phyloP scores from a whole-genome alignment of 1,140 invertebrate genomes.

The Popillia japonica region DNA sequence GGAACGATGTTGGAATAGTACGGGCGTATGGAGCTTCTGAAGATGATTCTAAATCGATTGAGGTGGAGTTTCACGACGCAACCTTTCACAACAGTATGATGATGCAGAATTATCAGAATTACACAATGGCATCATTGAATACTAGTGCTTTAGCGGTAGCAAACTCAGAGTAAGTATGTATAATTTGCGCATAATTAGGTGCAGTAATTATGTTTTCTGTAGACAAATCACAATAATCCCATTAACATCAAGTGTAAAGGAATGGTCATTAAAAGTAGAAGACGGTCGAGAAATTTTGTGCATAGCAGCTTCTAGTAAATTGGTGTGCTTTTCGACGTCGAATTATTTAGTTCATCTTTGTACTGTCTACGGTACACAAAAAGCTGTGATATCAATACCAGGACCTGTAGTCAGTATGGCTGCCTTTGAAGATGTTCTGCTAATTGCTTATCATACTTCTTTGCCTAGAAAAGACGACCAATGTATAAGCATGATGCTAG shows the following conservation, averaged over 20 bases:
- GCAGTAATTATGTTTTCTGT: conserved; percentile 41
- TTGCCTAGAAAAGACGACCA: conserved; percentile 63
- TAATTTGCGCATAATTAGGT: conserved; percentile 47
- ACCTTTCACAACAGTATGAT: conserved; percentile 90
- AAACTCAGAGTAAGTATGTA: conserved; percentile 52
- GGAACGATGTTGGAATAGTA: conserved; percentile 87
- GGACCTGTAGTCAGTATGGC: conserved; percentile 74
- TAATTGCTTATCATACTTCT: conserved; percentile 80
- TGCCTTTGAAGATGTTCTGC: conserved; percentile 73
- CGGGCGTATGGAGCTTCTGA: conserved; percentile 74
- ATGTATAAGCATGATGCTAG: conserved; percentile 67
- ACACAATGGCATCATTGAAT: conserved; percentile 85
- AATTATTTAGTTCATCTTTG: conserved; percentile 81
- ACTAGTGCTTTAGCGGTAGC: conserved; percentile 80
- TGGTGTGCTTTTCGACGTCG: conserved; percentile 82
- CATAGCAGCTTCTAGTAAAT: conserved; percentile 74
- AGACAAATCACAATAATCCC: conserved; percentile 64
- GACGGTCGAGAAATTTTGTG: conserved; percentile 79
- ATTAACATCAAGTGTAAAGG: conserved; percentile 81
- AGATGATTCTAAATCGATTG: conserved; percentile 74
- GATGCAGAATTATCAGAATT: conserved; percentile 80
- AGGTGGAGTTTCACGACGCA: conserved; percentile 95
- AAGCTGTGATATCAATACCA: conserved; percentile 77
- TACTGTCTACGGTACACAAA: conserved; percentile 84
- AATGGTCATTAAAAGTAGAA: conserved; percentile 84